phyloP scores from a whole-genome alignment of 2,888 invertebrate genomes.

The Pachycephus smyrnensis region DNA sequence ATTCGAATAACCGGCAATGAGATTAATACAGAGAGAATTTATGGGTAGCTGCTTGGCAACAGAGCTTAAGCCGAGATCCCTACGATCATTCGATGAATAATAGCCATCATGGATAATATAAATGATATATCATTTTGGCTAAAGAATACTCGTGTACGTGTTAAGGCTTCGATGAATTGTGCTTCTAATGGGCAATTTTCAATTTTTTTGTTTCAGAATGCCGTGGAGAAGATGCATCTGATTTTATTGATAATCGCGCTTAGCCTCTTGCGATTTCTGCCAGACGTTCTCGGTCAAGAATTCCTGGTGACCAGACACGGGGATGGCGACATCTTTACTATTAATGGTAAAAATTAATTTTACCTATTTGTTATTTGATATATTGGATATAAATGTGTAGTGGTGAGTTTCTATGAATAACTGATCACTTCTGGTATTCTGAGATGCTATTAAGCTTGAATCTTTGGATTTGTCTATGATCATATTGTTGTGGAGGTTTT shows the following conservation, averaged over 20 bases:
- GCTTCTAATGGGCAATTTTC: not conserved
- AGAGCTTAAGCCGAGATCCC: not conserved
- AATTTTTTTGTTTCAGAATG: conserved; percentile 56
- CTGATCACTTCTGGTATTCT: not conserved
- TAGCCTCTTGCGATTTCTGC: conserved; percentile 47
- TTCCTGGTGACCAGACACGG: conserved; percentile 57
- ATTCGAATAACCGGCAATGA: not conserved
- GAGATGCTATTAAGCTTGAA: not conserved
- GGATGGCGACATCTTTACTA: conserved; percentile 62
- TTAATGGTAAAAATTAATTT: conserved; percentile 49
- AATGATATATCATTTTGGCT: not conserved
- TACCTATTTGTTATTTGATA: not conserved
- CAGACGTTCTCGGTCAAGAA: conserved; percentile 45
- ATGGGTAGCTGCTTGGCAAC: not conserved
- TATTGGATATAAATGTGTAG: not conserved
- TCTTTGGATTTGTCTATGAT: not conserved
- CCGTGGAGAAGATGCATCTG: conserved; percentile 62
- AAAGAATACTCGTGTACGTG: not conserved
- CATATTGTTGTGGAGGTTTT: not conserved
- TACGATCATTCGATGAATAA: not conserved
- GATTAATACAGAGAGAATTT: not conserved
- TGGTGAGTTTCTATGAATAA: not conserved
- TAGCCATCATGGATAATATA: not conserved
- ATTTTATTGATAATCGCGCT: conserved; percentile 53
- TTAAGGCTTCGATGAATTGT: not conserved